Base-by-base conservation (phyloP, 2,888 invertebrate genomes). In the Ectobius pallidus region DNA sequence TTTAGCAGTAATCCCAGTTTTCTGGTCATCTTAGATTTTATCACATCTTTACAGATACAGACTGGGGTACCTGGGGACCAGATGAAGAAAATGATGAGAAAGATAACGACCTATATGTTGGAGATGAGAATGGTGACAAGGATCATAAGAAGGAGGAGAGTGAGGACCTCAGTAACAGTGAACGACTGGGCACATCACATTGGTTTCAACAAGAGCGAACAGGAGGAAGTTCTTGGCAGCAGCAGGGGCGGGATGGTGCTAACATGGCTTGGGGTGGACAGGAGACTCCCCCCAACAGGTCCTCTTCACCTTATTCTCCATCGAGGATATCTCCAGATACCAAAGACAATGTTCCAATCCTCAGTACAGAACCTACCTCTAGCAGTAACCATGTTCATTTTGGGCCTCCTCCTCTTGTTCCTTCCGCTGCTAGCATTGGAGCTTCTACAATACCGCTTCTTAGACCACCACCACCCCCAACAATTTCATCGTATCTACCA, bases 361-460 rank as follows among this genome's bases (percentile, higher is more conserved):
- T 30, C 76, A 78, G 79, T 7, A 83, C 84, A n/a, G 81, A 83
- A 3, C 83, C 84, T n/a, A 82, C 82, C 77, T 82, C 84, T 1
- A 82, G 78, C n/a, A n/a, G n/a, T n/a, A n/a, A n/a, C n/a, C n/a
- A n/a, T n/a, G n/a, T n/a, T n/a, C n/a, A n/a, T n/a, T n/a, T n/a
- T n/a, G n/a, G n/a, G n/a, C 70, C 77, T 1, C 77, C 78, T 30
- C 80, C 78, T 39, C 78, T 76, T 72, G 79, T 79, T 22, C 80
- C 79, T 63, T 78, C 77, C 27, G 78, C 76, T 52, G 73, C 75
- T 20, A 71, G 78, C 39, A 25, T 34, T 27, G 71, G 73, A 16
- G 65, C 70, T 9, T 77, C 74, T 18, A 14, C 75, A 32, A 78
- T 81, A 67, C 80, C 81, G 11, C 79, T 81, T 0, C 76, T 80